Evolutionary conservation across 2,888 invertebrate genomes (phyloP).

Genomic region (Noctua pronuba): DNA sequence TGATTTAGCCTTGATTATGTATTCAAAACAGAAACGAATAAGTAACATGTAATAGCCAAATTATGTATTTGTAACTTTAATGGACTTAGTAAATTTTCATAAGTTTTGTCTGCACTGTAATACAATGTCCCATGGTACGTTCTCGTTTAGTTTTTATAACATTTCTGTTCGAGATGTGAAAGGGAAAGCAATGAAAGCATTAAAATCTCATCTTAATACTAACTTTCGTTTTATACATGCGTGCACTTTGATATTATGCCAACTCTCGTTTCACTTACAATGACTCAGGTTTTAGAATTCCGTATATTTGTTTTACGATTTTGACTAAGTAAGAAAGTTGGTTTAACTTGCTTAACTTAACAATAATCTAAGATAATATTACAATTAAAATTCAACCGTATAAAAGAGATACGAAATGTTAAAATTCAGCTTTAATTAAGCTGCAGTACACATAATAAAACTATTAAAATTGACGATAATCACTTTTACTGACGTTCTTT

Average conservation of each 20-base stretch:
- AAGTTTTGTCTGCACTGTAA: background rate
- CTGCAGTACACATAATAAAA: background rate
- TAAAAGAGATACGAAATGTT: background rate
- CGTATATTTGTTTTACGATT: background rate
- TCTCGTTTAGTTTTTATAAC: slow-evolving; percentile 38
- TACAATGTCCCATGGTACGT: background rate
- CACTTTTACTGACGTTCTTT: slow-evolving; percentile 9
- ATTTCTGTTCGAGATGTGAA: slow-evolving; percentile 54
- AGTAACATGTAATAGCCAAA: background rate
- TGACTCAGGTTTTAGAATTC: slow-evolving; percentile 7
- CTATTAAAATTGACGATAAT: background rate
- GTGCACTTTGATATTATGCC: slow-evolving; percentile 47
- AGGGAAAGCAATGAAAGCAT: slow-evolving; percentile 63
- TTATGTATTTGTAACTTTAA: background rate
- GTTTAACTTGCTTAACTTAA: background rate
- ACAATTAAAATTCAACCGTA: background rate
- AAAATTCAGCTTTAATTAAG: background rate
- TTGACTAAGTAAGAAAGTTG: background rate
- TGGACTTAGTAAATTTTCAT: background rate
- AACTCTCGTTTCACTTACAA: slow-evolving; percentile 42
- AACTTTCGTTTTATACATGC: slow-evolving; percentile 60
- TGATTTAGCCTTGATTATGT: background rate
- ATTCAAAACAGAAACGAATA: background rate
- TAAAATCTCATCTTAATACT: slow-evolving; percentile 43
- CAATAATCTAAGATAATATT: background rate